These are phyloP conservation scores for Plebejus anna DNA, from an alignment of 2,888 invertebrate genomes.

Conservation along the genomic window DNA sequence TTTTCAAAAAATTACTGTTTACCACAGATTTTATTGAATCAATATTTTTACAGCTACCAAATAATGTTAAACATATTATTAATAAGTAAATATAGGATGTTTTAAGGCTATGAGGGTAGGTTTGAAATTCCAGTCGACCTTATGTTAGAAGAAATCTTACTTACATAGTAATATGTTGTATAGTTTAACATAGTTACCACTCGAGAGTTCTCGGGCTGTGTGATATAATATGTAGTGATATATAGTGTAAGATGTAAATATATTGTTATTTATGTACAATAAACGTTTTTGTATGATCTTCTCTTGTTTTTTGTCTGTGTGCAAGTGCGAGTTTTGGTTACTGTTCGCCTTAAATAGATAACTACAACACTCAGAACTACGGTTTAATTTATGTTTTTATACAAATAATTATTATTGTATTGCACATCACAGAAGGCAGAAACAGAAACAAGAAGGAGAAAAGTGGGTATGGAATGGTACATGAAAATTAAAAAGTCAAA, in stretches of 20 bases:
- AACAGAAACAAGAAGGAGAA: too few species aligned
- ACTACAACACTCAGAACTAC: too few species aligned
- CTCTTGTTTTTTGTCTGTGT: neutral
- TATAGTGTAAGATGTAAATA: conserved; percentile 18
- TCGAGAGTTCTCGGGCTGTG: neutral
- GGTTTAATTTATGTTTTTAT: too few species aligned
- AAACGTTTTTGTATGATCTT: conserved; percentile 8
- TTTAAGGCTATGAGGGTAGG: neutral
- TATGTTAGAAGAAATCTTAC: neutral
- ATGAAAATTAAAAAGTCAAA: too few species aligned
- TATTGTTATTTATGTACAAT: conserved; percentile 24
- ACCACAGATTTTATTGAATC: neutral
- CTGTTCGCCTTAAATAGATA: too few species aligned
- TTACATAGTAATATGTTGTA: neutral
- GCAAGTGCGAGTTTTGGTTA: too few species aligned
- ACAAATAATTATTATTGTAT: too few species aligned
- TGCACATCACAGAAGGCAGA: too few species aligned
- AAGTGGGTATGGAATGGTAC: too few species aligned
- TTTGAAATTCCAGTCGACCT: neutral
- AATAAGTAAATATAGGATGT: neutral
- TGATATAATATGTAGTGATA: conserved; percentile 22
- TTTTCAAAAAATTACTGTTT: neutral
- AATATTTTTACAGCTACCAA: neutral
- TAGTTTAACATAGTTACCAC: conserved; percentile 3
- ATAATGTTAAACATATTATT: neutral